Conservation (phyloP, 2,797 vertebrate species). For the Spinus olivaceus region DNA sequence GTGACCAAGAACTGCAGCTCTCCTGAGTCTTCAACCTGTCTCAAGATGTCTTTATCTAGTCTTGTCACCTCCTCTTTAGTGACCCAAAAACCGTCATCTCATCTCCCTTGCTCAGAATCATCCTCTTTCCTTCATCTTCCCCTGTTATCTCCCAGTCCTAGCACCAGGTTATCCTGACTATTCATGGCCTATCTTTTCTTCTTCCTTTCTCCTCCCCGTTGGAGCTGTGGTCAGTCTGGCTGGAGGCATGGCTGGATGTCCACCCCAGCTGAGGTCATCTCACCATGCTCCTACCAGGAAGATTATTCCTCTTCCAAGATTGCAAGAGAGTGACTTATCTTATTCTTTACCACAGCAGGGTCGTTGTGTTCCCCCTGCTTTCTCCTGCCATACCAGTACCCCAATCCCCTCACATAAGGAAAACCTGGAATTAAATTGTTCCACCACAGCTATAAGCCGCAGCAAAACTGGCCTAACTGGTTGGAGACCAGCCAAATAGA, state of each 20-base stretch:
- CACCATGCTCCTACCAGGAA: neutral
- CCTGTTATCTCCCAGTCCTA: neutral
- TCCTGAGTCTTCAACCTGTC: neutral
- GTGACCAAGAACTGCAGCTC: rapidly evolving
- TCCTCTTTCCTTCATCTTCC: neutral
- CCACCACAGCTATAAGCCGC: conserved; percentile 9
- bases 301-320: neutral
- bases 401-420: neutral
- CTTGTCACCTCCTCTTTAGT: neutral
- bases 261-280: neutral
- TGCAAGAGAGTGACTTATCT: neutral
- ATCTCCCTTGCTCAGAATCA: neutral
- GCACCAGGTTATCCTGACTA: rapidly evolving
- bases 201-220: neutral
- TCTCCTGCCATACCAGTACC: neutral
- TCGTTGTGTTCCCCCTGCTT: neutral
- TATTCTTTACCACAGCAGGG: neutral
- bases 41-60: neutral
- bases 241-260: neutral
- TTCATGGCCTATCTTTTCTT: neutral
- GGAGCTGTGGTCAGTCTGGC: neutral
- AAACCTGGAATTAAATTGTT: neutral
- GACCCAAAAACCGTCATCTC: neutral
- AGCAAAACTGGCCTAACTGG: conserved; percentile 40
- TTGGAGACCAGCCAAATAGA: conserved; percentile 41